Evolutionary conservation across 2,888 invertebrate genomes (phyloP), one percentile per base, ranked within the genome.

Genomic region (Amphipoea lucens): DNA sequence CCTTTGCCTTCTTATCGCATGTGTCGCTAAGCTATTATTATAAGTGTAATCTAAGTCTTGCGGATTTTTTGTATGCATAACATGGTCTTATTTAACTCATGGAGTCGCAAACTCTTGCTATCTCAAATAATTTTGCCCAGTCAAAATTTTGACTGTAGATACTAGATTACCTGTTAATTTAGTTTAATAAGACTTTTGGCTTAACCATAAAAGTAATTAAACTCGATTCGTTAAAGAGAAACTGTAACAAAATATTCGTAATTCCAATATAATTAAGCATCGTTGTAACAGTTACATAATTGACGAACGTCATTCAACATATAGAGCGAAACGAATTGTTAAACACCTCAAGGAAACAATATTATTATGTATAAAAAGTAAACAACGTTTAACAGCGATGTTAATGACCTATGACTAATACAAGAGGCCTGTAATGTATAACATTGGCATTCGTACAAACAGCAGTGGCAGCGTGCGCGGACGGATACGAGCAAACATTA

Each of bases 401-500:
- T 94, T 96, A 96, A 96, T 96, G 95, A 96, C 95, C 95, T 95
- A 94, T 96, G 96, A 96, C 94, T 96, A 96, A 95, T 94, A 94
- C 92, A 93, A 93, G 92, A 93, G 93, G 94, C 93, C 93, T 93
- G 94, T 94, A 95, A 95, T 94, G 94, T 96, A 95, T 95, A 95
- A 95, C 95, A 96, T 96, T 96, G 96, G 95, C 95, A 96, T 95
- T 95, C 95, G 92, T 94, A 95, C 95, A 95, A 95, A 95, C 94
- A 95, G 95, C 95, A 94, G 96, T 93, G 92, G 95, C 94, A 92
- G 92, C 92, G 93, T 92, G 93, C 93, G 94, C 92, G 94, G 95
- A 94, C 96, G 96, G 95, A 95, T 96, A 95, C 96, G 94, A 94
- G 94, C 95, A 96, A 96, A 96, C 96, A 96, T 96, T 96, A 96